Conservation (phyloP, 2,113 vertebrate genomes). For the Tachycineta bicolor region DNA sequence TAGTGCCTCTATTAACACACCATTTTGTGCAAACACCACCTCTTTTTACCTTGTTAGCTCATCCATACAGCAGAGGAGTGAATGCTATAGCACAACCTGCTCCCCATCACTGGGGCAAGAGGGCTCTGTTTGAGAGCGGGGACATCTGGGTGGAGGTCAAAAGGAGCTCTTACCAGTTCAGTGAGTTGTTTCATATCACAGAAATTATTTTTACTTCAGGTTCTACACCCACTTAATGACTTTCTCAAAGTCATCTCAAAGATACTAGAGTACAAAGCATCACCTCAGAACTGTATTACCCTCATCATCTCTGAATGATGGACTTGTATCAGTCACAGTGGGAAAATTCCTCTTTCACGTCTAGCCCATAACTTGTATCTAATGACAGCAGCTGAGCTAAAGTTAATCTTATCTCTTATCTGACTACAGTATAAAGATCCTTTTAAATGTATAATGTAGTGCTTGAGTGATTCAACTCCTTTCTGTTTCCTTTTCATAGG, state of each 20-base stretch:
- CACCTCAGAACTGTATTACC: background rate
- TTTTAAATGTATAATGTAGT: background rate
- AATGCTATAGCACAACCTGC: background rate
- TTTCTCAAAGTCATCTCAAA: background rate
- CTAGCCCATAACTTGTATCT: background rate
- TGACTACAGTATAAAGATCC: background rate
- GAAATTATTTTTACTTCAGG: background rate
- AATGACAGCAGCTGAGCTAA: background rate
- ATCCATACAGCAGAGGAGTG: background rate
- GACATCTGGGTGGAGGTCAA: background rate
- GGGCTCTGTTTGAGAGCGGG: background rate
- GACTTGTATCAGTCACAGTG: background rate
- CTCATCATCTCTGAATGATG: background rate
- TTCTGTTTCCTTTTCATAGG: slow-evolving; percentile 66
- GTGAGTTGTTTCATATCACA: background rate
- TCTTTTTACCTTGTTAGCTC: slow-evolving; percentile 16
- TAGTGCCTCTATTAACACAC: background rate
- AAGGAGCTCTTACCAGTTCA: background rate
- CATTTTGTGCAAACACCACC: background rate
- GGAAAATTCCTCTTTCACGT: background rate
- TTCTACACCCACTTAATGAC: background rate
- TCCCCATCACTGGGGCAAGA: background rate
- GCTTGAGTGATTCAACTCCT: background rate
- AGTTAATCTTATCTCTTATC: background rate
- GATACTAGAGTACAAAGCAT: background rate